These are phyloP conservation scores for Xenops minutus DNA, from an alignment of 2,797 vertebrate species.

Conservation along the genomic window DNA sequence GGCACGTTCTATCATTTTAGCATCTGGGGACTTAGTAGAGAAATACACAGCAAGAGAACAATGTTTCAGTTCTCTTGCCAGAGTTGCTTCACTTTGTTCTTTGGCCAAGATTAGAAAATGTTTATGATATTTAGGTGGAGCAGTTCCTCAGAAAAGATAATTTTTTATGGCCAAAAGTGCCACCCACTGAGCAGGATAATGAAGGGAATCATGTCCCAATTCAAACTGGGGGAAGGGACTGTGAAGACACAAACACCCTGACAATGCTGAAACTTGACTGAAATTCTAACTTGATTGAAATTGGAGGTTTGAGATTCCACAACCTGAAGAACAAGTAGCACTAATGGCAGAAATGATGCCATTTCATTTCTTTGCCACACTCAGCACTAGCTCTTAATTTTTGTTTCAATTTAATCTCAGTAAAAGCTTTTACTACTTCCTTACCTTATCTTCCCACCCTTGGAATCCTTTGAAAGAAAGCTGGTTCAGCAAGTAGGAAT, in stretches of 20 bases:
- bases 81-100: constrained; percentile 64
- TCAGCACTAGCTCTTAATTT: not conserved
- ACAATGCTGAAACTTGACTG: not conserved
- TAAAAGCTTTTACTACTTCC: constrained; percentile 16
- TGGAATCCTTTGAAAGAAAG: constrained; percentile 7
- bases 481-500: not conserved
- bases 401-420: constrained; percentile 18
- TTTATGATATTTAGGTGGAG: constrained; percentile 64
- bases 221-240: not conserved
- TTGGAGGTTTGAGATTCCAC: not conserved
- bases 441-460: not conserved
- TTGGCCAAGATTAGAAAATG: constrained; percentile 51
- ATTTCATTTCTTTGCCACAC: not conserved
- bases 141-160: constrained; percentile 52
- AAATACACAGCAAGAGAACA: constrained; percentile 54
- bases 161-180: constrained; percentile 27
- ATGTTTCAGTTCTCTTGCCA: constrained; percentile 67
- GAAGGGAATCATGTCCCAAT: constrained; percentile 43
- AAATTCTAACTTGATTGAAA: not conserved
- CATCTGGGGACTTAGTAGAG: constrained; percentile 59
- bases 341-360: not conserved
- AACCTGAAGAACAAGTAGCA: not conserved
- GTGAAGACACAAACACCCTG: not conserved
- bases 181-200: constrained; percentile 66
- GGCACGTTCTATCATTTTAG: constrained; percentile 22